Conservation (phyloP, 2,888 invertebrate genomes). For the Cerastis rubricosa region DNA sequence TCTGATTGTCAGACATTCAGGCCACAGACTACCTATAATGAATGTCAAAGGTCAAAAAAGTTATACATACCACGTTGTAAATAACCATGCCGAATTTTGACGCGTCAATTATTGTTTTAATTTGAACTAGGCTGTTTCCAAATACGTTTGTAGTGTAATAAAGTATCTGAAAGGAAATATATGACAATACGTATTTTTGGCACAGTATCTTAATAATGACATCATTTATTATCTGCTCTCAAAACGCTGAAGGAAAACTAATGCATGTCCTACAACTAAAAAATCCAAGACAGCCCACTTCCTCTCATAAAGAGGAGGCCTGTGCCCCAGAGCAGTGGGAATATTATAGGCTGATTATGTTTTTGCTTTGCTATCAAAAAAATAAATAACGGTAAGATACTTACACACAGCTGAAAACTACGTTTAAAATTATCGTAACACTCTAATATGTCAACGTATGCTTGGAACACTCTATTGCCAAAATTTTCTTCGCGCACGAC, state of each 20-base stretch:
- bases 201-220: too few relatives aligned
- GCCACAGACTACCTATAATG: background rate
- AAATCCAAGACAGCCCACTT: too few relatives aligned
- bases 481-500: background rate
- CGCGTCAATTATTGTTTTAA: background rate
- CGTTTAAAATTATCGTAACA: slow-evolving; percentile 33
- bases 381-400: background rate
- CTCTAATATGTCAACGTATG: slow-evolving; percentile 41
- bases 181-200: background rate
- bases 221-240: too few relatives aligned
- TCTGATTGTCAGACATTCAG: background rate
- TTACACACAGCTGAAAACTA: slow-evolving; percentile 32
- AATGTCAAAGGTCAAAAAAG: background rate
- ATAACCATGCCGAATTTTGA: background rate
- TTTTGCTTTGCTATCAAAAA: background rate
- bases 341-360: too few relatives aligned
- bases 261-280: too few relatives aligned
- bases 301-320: too few relatives aligned
- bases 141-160: slow-evolving; percentile 11
- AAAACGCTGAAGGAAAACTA: too few relatives aligned
- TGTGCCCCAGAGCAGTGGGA: too few relatives aligned
- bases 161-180: slow-evolving; percentile 31
- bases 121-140: too few relatives aligned
- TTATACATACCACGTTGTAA: background rate
- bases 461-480: slow-evolving; percentile 20